These are phyloP conservation scores for Smittia sp. DNA, from an alignment of 2,888 invertebrate genomes.

Conservation along the genomic window DNA sequence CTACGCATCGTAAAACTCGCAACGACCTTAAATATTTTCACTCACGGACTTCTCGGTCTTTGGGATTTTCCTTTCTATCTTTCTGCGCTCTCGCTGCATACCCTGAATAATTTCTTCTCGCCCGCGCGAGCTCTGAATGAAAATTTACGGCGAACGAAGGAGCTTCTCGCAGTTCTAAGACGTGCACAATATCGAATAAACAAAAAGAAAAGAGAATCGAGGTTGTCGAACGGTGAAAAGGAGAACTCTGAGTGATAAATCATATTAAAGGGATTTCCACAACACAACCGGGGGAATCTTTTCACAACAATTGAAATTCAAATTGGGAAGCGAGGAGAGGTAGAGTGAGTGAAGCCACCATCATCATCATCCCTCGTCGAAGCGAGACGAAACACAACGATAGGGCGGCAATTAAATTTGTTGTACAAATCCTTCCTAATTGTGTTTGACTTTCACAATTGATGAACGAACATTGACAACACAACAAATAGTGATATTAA, in stretches of 20 bases:
- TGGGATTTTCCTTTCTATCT: not conserved
- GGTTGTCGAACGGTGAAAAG: constrained; percentile 13
- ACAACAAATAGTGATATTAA: constrained; percentile 25
- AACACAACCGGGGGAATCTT: not conserved
- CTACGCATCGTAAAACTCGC: constrained; percentile 15
- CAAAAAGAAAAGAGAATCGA: constrained; percentile 14
- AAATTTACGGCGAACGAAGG: constrained; percentile 1
- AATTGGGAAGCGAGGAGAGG: constrained; percentile 10
- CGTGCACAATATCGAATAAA: constrained; percentile 36
- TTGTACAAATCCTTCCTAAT: constrained; percentile 40
- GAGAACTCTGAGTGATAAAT: constrained; percentile 35
- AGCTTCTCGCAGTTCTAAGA: not conserved
- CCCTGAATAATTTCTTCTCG: not conserved
- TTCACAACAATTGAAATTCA: constrained; percentile 34
- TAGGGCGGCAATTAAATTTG: constrained; percentile 39
- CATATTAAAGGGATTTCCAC: constrained; percentile 29
- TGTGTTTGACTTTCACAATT: constrained; percentile 28
- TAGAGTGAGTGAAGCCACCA: not conserved
- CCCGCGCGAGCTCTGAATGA: not conserved
- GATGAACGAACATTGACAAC: constrained; percentile 21
- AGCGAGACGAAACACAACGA: not conserved
- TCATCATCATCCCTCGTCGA: not conserved
- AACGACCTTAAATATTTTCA: constrained; percentile 28
- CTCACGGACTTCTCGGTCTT: constrained; percentile 13
- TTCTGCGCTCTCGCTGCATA: constrained; percentile 17